Evolutionary conservation across 2,888 invertebrate genomes (phyloP).

Genomic region (Abrostola triplasia): DNA sequence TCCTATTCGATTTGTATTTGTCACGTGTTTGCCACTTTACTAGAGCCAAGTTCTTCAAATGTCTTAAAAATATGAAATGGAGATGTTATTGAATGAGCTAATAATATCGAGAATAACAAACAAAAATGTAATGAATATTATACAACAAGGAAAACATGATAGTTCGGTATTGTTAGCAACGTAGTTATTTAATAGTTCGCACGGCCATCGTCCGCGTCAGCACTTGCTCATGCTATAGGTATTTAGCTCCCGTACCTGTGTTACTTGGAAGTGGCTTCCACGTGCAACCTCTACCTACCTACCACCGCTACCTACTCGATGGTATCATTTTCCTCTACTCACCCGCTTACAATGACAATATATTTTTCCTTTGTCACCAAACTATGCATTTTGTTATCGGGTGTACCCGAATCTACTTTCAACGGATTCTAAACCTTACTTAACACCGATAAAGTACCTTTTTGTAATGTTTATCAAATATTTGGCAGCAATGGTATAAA

Average conservation of each 20-base stretch:
- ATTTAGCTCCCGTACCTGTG: constrained; percentile 57
- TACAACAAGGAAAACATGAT: constrained; percentile 72
- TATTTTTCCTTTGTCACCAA: constrained; percentile 67
- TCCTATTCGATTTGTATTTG: too few species aligned
- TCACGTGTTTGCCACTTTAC: too few species aligned
- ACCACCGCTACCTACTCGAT: constrained; percentile 41
- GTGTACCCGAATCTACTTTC: constrained; percentile 30
- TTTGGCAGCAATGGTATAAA: constrained; percentile 56
- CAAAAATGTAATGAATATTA: constrained; percentile 50
- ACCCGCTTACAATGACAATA: constrained; percentile 69
- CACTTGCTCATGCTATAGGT: constrained; percentile 60
- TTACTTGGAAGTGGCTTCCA: constrained; percentile 76
- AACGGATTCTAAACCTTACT: constrained; percentile 48
- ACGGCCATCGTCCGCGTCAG: constrained; percentile 56
- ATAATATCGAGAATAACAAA: constrained; percentile 26
- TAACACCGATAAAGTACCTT: constrained; percentile 33
- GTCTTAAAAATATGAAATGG: neutral
- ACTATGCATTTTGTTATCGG: constrained; percentile 60
- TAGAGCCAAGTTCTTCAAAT: neutral
- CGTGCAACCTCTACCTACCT: constrained; percentile 66
- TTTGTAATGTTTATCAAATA: constrained; percentile 40
- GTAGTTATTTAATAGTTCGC: constrained; percentile 58
- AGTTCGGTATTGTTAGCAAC: constrained; percentile 63
- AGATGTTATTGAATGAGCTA: constrained; percentile 4
- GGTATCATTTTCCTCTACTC: constrained; percentile 76